Evolutionary conservation across 1,140 invertebrate species (phyloP), one percentile per base, ranked within the genome.

Genomic region (Helicoverpa armigera): DNA sequence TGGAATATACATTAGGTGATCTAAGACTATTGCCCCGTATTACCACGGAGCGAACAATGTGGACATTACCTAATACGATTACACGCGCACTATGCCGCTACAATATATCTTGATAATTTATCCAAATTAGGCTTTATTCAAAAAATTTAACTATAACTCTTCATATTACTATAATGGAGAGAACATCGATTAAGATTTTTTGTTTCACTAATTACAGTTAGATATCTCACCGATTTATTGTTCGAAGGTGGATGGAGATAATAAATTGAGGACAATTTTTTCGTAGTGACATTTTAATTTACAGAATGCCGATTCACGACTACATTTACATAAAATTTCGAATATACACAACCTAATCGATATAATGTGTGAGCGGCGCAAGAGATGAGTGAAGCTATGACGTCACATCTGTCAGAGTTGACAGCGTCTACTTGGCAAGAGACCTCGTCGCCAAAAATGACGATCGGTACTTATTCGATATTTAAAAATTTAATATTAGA

Each of bases 1-100:
- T 92, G 92, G 92, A 94, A 94, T 94, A 94, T 94, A 94, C 92
- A 93, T 92, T 93, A 94, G 88, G 88, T 94, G 92, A 93, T 86
- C 88, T 93, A 90, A 86, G 82, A 84, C 86, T 88, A 88, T 82
- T 80, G 82, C 85, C 74, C 81, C 83, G 82, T 79, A 60, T 72
- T 67, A 54, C 65, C 63, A 80, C 82, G 84, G 85, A 84, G 81
- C 88, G 81, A 69, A 78, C 81, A 82, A 76, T 86, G 85, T 88
- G 85, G 87, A 89, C 87, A 83, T 85, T 82, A 80, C 86, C 86
- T 90, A 92, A 88, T 83, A 85, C 83, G 84, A 79, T 86, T 87
- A 89, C 83, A 88, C 83, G 83, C 88, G 84, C 81, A 81, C 87
- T 88, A 89, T 83, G 79, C 80, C 85, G 80, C 83, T 87, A 90